These are phyloP conservation scores for Megamerina dolium DNA, from an alignment of 2,888 invertebrate genomes.

Conservation along the genomic window DNA sequence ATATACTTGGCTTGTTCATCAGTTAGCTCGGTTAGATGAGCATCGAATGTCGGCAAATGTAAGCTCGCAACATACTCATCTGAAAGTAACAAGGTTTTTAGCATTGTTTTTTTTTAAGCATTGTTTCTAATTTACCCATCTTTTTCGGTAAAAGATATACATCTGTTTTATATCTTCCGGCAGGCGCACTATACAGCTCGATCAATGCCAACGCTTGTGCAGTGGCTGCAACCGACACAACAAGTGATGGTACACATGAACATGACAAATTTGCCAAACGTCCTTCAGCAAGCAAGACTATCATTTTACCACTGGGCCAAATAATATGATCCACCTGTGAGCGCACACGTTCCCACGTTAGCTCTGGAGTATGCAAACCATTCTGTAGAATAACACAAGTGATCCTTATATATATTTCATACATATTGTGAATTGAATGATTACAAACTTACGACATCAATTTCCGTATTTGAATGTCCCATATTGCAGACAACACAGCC, in stretches of 20 bases:
- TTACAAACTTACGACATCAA: slow-evolving; percentile 68
- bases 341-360: slow-evolving; percentile 93
- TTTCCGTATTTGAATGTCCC: slow-evolving; percentile 94
- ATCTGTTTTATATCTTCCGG: slow-evolving; percentile 91
- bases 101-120: not conserved
- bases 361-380: slow-evolving; percentile 83
- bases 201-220: slow-evolving; percentile 96
- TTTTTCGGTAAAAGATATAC: slow-evolving; percentile 97
- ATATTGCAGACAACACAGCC: slow-evolving; percentile 93
- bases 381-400: slow-evolving; percentile 55
- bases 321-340: slow-evolving; percentile 97
- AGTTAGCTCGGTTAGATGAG: slow-evolving; percentile 89
- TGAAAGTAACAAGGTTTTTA: slow-evolving; percentile 33
- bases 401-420: not conserved
- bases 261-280: slow-evolving; percentile 92
- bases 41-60: slow-evolving; percentile 94
- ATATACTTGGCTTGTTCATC: slow-evolving; percentile 98
- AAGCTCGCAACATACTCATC: slow-evolving; percentile 97
- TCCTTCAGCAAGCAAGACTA: slow-evolving; percentile 88
- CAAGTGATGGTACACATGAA: slow-evolving; percentile 94
- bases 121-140: slow-evolving; percentile 86
- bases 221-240: slow-evolving; percentile 94
- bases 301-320: slow-evolving; percentile 93
- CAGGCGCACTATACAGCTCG: slow-evolving; percentile 92
- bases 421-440: not conserved